A percentile compares a stretch with the other conserved stretches of the same genome.
Conservation (phyloP, 2,888 invertebrate genomes). For the Drosophila neotestacea region DNA sequence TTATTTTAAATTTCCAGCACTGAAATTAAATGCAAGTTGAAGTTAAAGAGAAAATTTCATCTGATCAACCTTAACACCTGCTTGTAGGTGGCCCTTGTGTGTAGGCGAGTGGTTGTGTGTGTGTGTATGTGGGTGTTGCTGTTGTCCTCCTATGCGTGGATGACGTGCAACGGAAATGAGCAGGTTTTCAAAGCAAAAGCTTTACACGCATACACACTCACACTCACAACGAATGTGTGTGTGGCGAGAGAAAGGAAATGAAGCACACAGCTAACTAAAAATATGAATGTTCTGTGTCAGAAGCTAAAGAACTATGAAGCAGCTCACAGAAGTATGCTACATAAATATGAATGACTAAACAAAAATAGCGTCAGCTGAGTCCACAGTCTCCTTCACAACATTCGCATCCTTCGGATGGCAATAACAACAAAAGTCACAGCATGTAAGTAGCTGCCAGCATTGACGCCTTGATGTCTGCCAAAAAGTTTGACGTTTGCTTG, state of each 20-base stretch:
- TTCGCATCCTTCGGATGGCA: conserved; percentile 9
- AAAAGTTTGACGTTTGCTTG: conserved; percentile 65
- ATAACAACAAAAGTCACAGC: conserved; percentile 54
- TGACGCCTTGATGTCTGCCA: conserved; percentile 78
- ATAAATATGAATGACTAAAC: conserved; percentile 63
- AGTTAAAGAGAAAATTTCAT: conserved; percentile 41
- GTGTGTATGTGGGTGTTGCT: background rate
- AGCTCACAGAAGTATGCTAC: conserved; percentile 57
- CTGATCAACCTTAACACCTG: conserved; percentile 27
- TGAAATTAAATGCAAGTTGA: conserved; percentile 38
- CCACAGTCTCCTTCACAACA: conserved; percentile 17
- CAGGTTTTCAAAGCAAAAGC: conserved; percentile 40
- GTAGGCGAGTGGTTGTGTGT: background rate
- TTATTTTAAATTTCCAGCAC: conserved; percentile 56
- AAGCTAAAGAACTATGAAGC: conserved; percentile 35
- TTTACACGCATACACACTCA: conserved; percentile 9
- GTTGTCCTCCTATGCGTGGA: conserved; percentile 14
- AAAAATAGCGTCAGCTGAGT: conserved; percentile 54
- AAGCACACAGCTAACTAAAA: conserved; percentile 39
- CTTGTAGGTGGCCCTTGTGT: conserved; percentile 1
- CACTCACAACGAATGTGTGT: background rate
- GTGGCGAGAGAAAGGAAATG: conserved; percentile 44
- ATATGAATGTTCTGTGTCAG: conserved; percentile 19
- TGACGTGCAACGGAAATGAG: conserved; percentile 68
- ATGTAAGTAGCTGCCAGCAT: conserved; percentile 46